Evolutionary conservation across 1,140 invertebrate species (phyloP).

Genomic region (Drosophila fuyamai): DNA sequence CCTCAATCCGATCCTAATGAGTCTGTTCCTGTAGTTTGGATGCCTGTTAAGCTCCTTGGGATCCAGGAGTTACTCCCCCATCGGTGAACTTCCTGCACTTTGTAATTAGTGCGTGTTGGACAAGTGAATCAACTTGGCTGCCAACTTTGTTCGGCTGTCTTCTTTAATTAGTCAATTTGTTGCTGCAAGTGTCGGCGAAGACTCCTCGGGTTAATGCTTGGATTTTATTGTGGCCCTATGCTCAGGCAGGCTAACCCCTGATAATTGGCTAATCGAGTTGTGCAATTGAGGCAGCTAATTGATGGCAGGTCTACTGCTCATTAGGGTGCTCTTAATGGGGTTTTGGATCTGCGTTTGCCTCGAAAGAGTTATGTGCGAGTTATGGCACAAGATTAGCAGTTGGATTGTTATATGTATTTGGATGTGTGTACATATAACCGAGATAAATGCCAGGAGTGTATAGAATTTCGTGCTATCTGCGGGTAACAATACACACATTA

Average conservation of each 20-base stretch:
- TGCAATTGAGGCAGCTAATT: conserved; percentile 33
- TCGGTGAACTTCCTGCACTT: conserved; percentile 33
- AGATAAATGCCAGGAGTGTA: not conserved
- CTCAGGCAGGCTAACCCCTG: not conserved
- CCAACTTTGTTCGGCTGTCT: conserved; percentile 37
- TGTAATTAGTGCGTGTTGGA: conserved; percentile 47
- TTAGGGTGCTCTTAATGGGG: conserved; percentile 16
- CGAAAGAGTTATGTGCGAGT: conserved; percentile 15
- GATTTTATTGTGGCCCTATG: conserved; percentile 21
- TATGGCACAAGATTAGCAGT: conserved; percentile 9
- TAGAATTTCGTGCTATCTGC: not conserved
- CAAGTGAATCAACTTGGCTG: conserved; percentile 44
- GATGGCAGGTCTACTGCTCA: conserved; percentile 25
- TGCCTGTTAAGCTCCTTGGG: not conserved
- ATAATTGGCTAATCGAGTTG: conserved; percentile 41
- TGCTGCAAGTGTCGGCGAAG: not conserved
- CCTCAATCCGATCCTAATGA: conserved; percentile 44
- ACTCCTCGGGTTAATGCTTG: not conserved
- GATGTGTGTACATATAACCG: not conserved
- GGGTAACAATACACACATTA: conserved; percentile 16
- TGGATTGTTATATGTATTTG: not conserved
- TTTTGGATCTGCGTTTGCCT: not conserved
- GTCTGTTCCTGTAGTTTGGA: conserved; percentile 19
- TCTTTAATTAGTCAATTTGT: conserved; percentile 47
- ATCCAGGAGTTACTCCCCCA: not conserved